Evolutionary conservation across 2,113 vertebrate genomes (phyloP).

Genomic region (Brachirus orientalis): DNA sequence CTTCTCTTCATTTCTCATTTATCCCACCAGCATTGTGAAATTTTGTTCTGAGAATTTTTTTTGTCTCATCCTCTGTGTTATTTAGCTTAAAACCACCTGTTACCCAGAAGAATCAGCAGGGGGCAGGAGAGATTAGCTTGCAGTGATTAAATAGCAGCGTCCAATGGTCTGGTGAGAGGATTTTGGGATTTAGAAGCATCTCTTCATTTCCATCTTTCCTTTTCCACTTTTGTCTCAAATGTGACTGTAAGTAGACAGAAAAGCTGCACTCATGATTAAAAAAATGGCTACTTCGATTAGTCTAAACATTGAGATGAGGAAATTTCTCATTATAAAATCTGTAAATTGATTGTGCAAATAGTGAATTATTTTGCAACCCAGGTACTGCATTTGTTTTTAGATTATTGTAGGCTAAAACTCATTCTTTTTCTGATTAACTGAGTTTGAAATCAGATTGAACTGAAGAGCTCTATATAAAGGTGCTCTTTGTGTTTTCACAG

Average conservation of each 20-base stretch:
- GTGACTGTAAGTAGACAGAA: conserved; percentile 15
- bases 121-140: conserved; percentile 63
- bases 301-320: conserved; percentile 1
- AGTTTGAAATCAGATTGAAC: too few relatives aligned
- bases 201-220: conserved; percentile 25
- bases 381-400: background rate
- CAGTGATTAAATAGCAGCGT: conserved; percentile 10
- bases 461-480: background rate
- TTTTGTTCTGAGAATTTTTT: background rate
- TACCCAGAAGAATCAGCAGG: conserved; percentile 53
- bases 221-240: conserved; percentile 6
- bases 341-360: conserved; percentile 3
- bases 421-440: background rate
- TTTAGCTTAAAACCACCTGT: background rate
- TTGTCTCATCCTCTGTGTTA: background rate
- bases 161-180: conserved; percentile 9
- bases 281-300: conserved; percentile 27
- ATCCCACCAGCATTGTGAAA: background rate
- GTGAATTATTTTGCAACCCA: background rate
- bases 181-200: conserved; percentile 20
- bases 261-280: conserved; percentile 12
- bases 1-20: background rate
- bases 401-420: background rate
- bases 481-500: background rate
- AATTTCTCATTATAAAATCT: conserved; percentile 10